Conservation (phyloP, 2,888 invertebrate species). For the Byasa hedistus region DNA sequence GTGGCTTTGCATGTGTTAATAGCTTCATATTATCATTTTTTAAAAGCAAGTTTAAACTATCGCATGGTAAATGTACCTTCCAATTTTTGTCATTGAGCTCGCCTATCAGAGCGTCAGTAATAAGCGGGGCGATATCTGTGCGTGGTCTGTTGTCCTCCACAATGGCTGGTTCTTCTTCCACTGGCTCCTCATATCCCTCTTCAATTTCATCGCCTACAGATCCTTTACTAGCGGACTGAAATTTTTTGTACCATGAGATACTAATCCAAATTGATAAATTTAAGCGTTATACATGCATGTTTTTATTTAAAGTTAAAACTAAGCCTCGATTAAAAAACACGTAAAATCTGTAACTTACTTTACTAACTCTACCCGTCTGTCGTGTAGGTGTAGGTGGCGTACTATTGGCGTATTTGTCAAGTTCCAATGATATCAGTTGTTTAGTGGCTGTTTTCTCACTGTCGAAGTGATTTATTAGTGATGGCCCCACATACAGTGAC, state of each 20-base stretch:
- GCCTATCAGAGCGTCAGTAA: slow-evolving; percentile 88
- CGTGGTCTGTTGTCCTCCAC: slow-evolving; percentile 87
- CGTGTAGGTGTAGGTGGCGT: slow-evolving; percentile 87
- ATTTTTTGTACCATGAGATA: slow-evolving; percentile 5
- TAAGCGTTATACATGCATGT: too few species aligned
- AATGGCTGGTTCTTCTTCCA: slow-evolving; percentile 71
- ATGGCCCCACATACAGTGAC: slow-evolving; percentile 89
- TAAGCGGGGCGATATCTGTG: slow-evolving; percentile 89
- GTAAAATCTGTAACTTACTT: slow-evolving; percentile 57
- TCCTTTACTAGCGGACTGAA: slow-evolving; percentile 76
- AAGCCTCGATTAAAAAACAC: too few species aligned
- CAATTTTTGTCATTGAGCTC: slow-evolving; percentile 95
- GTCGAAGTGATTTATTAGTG: slow-evolving; percentile 88
- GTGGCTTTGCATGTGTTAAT: too few species aligned
- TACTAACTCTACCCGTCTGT: slow-evolving; percentile 74
- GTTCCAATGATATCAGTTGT: slow-evolving; percentile 91
- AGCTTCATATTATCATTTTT: too few species aligned
- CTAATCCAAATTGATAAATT: too few species aligned
- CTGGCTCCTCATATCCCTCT: slow-evolving; percentile 66
- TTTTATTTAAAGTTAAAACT: too few species aligned
- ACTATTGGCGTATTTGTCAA: slow-evolving; percentile 89
- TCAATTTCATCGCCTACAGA: slow-evolving; percentile 73
- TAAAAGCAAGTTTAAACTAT: too few species aligned
- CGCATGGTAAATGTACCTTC: slow-evolving; percentile 81
- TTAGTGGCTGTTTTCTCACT: slow-evolving; percentile 91